Percentiles rank a stretch among this genome's conserved stretches.
Conservation (phyloP, 2,888 invertebrate species). For the Agapostemon virescens region DNA sequence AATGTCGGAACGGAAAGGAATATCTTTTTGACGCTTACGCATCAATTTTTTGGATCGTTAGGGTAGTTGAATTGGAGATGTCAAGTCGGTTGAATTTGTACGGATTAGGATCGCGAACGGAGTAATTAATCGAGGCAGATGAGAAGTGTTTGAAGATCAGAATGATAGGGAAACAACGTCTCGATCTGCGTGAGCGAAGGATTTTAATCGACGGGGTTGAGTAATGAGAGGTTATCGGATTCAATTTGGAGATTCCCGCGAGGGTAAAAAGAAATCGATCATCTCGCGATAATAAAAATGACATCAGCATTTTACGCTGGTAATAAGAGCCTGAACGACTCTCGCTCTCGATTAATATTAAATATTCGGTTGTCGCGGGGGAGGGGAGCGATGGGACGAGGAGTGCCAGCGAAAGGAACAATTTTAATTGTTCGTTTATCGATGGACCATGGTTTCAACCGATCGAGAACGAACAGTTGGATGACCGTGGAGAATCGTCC, state of each 20-base stretch:
- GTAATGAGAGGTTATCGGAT: not conserved
- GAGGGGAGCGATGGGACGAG: not conserved
- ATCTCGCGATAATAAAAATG: not conserved
- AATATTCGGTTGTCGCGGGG: not conserved
- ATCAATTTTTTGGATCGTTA: no score
- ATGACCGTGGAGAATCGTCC: slow-evolving; percentile 50
- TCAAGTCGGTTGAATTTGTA: no score
- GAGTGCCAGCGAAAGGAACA: not conserved
- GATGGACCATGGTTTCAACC: slow-evolving; percentile 25
- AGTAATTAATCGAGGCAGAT: not conserved
- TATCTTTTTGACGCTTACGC: no score
- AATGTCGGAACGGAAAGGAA: no score
- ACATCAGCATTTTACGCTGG: not conserved
- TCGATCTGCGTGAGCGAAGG: not conserved
- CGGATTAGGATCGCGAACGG: not conserved
- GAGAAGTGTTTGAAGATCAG: not conserved
- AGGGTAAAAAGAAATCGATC: not conserved
- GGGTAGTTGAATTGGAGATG: no score
- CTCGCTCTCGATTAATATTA: slow-evolving; percentile 2
- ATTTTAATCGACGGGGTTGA: not conserved
- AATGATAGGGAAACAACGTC: not conserved
- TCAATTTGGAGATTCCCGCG: not conserved
- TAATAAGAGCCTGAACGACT: not conserved
- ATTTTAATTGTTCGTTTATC: slow-evolving; percentile 39
- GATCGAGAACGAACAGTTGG: slow-evolving; percentile 42